Evolutionary conservation across 2,888 invertebrate genomes (phyloP), one percentile per base, ranked within the genome.

Genomic region (Microctonus hyperodae): DNA sequence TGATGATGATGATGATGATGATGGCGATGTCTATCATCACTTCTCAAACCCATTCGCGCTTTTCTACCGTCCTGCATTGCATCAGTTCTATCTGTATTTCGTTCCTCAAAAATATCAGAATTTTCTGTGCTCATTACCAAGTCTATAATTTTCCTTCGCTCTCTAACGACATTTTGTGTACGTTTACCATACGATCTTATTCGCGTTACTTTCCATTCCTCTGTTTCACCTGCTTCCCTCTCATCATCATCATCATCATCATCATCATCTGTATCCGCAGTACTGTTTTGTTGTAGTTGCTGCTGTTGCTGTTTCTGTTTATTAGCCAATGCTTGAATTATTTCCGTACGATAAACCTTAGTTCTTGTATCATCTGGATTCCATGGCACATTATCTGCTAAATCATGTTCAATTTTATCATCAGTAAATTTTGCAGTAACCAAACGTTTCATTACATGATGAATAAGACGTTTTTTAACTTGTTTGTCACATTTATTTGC

Each of bases 401-500:
- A 70, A 70, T 81, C 78, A 31, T 75, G 80, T 40, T 82, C 81
- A 7, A 83, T 82, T 51, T 79, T 81, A 70, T 90, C 90, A 76
- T 88, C 89, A 55, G 86, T 86, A 76, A 89, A 90, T 71, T 86
- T 88, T 0, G 87, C 85, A 55, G 86, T 87, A 0, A 90, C 81
- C 13, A 91, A 84, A 78, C 88, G 87, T 70, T 88, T 86, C 0
- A 91, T 88, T 61, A 92, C 87, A 77, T 89, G 88, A 75, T 89
- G 89, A 16, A 91, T 86, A 55, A 91, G 86, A 74, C 87, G 86
- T 72, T 89, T 89, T 80, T 90, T 91, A 4, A 88, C 85, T 37
- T 86, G 83, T 16, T 86, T 81, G 79, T 90, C 88, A 71, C 88
- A 87, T 72, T 88, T 87, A 70, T 88, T 87, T 31, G 88, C 86